Evolutionary conservation across 1,140 invertebrate species (phyloP).

Genomic region (Glossosoma conforme): DNA sequence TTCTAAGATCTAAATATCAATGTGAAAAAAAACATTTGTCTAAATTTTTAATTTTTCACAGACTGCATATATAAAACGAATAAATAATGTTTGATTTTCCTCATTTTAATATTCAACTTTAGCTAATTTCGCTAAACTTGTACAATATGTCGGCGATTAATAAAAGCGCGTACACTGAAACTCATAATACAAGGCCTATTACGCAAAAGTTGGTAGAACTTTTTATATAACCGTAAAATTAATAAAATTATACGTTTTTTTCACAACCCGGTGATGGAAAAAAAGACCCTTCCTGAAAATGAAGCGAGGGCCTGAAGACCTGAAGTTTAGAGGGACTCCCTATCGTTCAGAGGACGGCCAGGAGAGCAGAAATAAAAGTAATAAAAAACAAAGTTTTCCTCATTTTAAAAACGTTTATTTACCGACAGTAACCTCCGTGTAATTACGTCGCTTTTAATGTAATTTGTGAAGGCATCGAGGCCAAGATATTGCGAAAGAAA

Average conservation of each 20-base stretch:
- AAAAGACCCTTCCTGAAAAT: slow-evolving; percentile 5
- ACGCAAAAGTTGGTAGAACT: too few relatives aligned
- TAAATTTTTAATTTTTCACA: too few relatives aligned
- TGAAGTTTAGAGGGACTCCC: slow-evolving; percentile 5
- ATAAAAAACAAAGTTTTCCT: slow-evolving; percentile 26
- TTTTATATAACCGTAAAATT: neutral
- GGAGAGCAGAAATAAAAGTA: slow-evolving; percentile 18
- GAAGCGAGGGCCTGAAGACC: slow-evolving; percentile 1
- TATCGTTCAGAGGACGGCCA: neutral
- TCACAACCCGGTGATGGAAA: slow-evolving; percentile 21
- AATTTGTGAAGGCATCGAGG: too few relatives aligned
- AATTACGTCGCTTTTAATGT: slow-evolving; percentile 18
- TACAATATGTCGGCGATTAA: too few relatives aligned
- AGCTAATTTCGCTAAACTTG: too few relatives aligned
- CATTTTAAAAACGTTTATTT: slow-evolving; percentile 19
- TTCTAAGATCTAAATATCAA: too few relatives aligned
- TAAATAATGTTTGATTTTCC: too few relatives aligned
- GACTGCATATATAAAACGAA: too few relatives aligned
- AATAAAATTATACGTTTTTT: slow-evolving; percentile 28
- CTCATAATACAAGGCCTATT: too few relatives aligned
- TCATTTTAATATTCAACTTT: too few relatives aligned
- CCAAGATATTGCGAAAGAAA: too few relatives aligned
- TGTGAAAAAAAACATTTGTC: too few relatives aligned
- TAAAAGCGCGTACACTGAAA: neutral
- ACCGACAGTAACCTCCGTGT: slow-evolving; percentile 6